phyloP scores from a whole-genome alignment of 1,140 invertebrate species.

The Drosophila watanabei region DNA sequence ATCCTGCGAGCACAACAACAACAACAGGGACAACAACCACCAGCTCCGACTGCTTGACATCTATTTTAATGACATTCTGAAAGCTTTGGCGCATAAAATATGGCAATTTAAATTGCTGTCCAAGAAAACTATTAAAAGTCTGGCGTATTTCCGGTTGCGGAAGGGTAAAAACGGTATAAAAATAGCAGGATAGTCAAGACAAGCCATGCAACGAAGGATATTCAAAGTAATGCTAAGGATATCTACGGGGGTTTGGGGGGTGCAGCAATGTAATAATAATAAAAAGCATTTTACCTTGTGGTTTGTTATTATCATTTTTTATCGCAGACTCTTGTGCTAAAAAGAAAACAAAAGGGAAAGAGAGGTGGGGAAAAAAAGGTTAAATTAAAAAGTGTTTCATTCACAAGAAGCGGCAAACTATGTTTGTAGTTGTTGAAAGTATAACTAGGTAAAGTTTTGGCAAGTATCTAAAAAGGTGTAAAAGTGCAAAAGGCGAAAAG shows the following conservation, averaged over 20 bases:
- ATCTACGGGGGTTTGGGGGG: neutral
- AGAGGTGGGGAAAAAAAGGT: constrained; percentile 24
- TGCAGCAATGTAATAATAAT: constrained; percentile 20
- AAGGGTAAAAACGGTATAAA: constrained; percentile 7
- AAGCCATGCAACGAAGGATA: constrained; percentile 39
- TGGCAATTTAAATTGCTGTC: constrained; percentile 75
- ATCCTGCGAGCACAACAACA: constrained; percentile 21
- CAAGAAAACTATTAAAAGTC: constrained; percentile 65
- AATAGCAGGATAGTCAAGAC: constrained; percentile 8
- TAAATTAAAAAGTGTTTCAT: constrained; percentile 41
- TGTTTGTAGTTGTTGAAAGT: constrained; percentile 1
- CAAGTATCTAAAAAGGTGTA: neutral
- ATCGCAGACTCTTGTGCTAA: constrained; percentile 84
- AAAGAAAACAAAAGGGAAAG: constrained; percentile 75
- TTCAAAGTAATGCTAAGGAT: constrained; percentile 17
- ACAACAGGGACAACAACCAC: constrained; percentile 4
- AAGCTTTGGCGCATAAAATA: constrained; percentile 75
- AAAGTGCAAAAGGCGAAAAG: constrained; percentile 15
- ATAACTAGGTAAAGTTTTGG: constrained; percentile 10
- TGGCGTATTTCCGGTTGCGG: constrained; percentile 49
- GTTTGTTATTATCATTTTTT: constrained; percentile 85
- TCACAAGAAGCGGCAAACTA: constrained; percentile 14
- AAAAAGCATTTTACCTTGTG: constrained; percentile 78
- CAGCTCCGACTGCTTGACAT: constrained; percentile 50
- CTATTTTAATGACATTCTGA: constrained; percentile 80